These are phyloP conservation scores for Ferdinandea cuprea DNA, from an alignment of 2,888 invertebrate species.

Conservation along the genomic window DNA sequence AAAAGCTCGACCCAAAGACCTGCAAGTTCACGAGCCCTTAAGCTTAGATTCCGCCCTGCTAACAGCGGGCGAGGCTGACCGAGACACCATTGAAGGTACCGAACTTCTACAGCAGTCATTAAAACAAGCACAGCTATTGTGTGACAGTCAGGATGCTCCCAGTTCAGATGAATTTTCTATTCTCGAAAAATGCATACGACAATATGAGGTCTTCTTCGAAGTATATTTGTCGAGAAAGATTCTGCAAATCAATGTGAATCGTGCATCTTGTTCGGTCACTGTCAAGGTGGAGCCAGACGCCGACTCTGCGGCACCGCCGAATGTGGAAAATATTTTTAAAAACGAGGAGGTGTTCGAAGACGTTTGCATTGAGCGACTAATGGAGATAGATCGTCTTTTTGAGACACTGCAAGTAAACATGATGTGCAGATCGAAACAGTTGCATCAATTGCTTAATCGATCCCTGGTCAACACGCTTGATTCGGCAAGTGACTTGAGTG, in stretches of 20 bases:
- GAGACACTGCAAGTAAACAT: conserved; percentile 83
- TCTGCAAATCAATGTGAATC: conserved; percentile 74
- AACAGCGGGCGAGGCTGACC: conserved; percentile 24
- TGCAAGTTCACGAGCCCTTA: conserved; percentile 76
- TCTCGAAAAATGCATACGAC: conserved; percentile 85
- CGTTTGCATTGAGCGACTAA: conserved; percentile 79
- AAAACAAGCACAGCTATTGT: conserved; percentile 51
- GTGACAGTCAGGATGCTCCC: conserved; percentile 73
- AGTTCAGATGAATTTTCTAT: conserved; percentile 82
- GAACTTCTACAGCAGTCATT: conserved; percentile 30
- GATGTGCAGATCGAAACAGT: conserved; percentile 83
- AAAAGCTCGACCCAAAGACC: conserved; percentile 79
- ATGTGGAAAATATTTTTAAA: conserved; percentile 79
- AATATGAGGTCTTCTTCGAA: conserved; percentile 85
- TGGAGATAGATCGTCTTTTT: conserved; percentile 83
- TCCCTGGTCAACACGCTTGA: conserved; percentile 76
- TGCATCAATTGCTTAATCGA: conserved; percentile 81
- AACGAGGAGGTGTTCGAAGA: conserved; percentile 83
- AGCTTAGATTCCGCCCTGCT: conserved; percentile 64
- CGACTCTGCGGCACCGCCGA: conserved; percentile 55
- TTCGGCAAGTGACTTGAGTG: conserved; percentile 80
- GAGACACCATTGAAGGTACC: conserved; percentile 1
- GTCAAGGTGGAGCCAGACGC: conserved; percentile 77
- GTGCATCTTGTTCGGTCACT: conserved; percentile 77
- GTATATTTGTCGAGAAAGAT: conserved; percentile 78